Evolutionary conservation across 2,888 invertebrate species (phyloP).

Genomic region (Caenorhabditis sp.): DNA sequence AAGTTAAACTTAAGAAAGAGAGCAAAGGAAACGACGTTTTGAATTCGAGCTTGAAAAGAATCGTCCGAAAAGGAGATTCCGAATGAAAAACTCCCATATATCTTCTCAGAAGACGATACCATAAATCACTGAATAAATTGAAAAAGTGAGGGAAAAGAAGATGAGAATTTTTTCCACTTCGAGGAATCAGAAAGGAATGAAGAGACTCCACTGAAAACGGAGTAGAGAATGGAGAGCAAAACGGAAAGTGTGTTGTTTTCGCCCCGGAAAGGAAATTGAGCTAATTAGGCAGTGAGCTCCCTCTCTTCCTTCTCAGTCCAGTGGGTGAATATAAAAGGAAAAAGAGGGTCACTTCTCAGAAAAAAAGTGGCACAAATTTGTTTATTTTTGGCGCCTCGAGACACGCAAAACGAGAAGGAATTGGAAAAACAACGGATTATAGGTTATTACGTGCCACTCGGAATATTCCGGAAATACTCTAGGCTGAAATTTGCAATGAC

Average conservation of each 20-base stretch:
- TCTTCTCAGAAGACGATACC: neutral
- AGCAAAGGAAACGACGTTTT: neutral
- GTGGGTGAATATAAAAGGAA: neutral
- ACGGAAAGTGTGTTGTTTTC: constrained; percentile 4
- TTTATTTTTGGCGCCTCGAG: constrained; percentile 51
- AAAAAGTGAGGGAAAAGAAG: constrained; percentile 10
- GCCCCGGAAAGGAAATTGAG: constrained; percentile 43
- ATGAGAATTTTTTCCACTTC: constrained; percentile 8
- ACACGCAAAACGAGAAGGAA: neutral
- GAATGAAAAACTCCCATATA: constrained; percentile 4
- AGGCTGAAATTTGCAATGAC: too few species aligned
- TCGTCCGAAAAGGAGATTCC: neutral
- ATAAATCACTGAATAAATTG: constrained; percentile 39
- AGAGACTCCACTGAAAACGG: neutral
- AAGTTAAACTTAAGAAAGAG: neutral
- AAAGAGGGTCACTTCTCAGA: constrained; percentile 3
- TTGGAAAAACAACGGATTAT: constrained; percentile 35
- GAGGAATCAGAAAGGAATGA: neutral
- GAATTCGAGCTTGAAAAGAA: too few species aligned
- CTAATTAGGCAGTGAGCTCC: constrained; percentile 40
- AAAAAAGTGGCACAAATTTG: constrained; percentile 53
- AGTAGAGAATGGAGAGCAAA: neutral
- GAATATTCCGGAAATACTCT: too few species aligned
- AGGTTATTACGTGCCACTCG: neutral
- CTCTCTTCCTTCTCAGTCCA: constrained; percentile 13